Conservation (phyloP, 2,797 vertebrate genomes). For the Melanotaenia pygmaea region DNA sequence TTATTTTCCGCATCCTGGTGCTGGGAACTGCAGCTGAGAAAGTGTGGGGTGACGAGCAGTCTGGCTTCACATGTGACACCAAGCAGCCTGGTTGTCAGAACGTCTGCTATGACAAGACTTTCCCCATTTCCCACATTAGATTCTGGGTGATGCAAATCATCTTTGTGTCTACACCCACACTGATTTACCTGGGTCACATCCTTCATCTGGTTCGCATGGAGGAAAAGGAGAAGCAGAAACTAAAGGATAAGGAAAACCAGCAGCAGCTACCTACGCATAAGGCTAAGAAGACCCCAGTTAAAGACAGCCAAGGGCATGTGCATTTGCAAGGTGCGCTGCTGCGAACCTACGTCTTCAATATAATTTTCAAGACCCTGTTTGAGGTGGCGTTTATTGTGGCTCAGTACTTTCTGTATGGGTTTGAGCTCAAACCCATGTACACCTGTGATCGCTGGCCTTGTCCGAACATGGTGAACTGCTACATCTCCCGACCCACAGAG, state of each 20-base stretch:
- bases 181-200: constrained; percentile 91
- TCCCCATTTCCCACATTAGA: constrained; percentile 92
- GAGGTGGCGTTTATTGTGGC: constrained; percentile 90
- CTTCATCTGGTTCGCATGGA: constrained; percentile 89
- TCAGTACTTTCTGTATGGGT: constrained; percentile 90
- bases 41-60: constrained; percentile 90
- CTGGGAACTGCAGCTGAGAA: constrained; percentile 87
- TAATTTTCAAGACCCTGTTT: constrained; percentile 90
- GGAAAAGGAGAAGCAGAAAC: constrained; percentile 83
- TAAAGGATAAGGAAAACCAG: constrained; percentile 71
- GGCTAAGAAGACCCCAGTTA: constrained; percentile 59
- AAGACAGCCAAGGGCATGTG: constrained; percentile 81
- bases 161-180: constrained; percentile 90
- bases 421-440: constrained; percentile 89
- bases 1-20: constrained; percentile 90
- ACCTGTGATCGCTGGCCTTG: constrained; percentile 89
- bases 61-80: constrained; percentile 90
- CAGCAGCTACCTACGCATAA: constrained; percentile 67
- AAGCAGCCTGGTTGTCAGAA: constrained; percentile 93
- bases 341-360: constrained; percentile 87
- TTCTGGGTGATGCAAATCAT: constrained; percentile 97
- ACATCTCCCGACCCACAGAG: constrained; percentile 90
- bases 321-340: constrained; percentile 85
- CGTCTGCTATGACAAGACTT: constrained; percentile 91
- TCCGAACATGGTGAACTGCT: constrained; percentile 90